These are phyloP conservation scores for Corythornis madagascariensis DNA, from an alignment of 2,113 vertebrate species.

Conservation along the genomic window DNA sequence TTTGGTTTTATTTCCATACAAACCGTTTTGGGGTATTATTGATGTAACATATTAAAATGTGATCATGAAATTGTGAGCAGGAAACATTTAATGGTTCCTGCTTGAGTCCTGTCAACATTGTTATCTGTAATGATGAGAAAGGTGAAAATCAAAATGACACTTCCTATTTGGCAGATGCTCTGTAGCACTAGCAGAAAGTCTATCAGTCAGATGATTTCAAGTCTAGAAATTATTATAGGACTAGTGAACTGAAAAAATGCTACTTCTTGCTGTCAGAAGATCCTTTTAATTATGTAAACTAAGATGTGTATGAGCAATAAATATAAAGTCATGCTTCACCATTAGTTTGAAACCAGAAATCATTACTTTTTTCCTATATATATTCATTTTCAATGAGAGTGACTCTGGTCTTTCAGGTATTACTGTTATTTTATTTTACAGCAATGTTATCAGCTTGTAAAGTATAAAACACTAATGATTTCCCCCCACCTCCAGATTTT, in stretches of 20 bases:
- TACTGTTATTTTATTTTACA: neutral
- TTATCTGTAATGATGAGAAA: constrained; percentile 62
- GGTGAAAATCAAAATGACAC: constrained; percentile 50
- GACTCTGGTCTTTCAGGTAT: neutral
- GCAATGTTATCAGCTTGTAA: neutral
- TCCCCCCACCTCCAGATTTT: neutral
- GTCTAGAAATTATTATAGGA: neutral
- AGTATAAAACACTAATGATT: neutral
- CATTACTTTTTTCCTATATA: neutral
- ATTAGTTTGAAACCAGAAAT: neutral
- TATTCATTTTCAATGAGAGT: neutral
- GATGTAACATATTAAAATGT: constrained; percentile 41
- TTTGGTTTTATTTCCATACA: neutral
- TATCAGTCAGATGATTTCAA: constrained; percentile 1
- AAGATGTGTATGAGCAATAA: neutral
- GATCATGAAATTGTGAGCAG: constrained; percentile 42
- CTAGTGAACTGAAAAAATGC: neutral
- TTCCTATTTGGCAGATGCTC: constrained; percentile 29
- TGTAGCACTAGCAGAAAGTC: constrained; percentile 19
- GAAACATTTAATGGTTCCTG: constrained; percentile 46
- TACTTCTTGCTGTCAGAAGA: neutral
- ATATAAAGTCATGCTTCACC: neutral
- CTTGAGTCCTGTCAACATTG: constrained; percentile 57
- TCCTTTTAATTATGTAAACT: neutral
- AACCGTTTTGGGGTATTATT: neutral